Percentiles rank a stretch among this genome's conserved stretches.
Evolutionary conservation across 2,888 invertebrate genomes (phyloP).

Genomic region (Cephus pulcher): DNA sequence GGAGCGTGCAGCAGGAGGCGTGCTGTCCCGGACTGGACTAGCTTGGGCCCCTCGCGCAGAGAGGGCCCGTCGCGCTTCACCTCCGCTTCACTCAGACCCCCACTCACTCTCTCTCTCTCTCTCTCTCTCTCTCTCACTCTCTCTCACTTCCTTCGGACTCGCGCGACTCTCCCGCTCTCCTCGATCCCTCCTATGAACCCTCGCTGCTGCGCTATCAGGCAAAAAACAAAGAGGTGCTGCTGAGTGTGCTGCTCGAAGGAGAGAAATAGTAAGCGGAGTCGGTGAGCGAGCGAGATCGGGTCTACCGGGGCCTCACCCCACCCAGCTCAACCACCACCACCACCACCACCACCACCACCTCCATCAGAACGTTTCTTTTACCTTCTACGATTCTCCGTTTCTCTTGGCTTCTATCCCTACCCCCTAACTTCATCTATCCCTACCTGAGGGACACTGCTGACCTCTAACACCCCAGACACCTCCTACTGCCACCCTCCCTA

Average conservation of each 20-base stretch:
- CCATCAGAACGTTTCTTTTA: not conserved
- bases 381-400: not conserved
- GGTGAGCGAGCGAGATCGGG: not conserved
- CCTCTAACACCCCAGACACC: not conserved
- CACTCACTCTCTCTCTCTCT: constrained; percentile 35
- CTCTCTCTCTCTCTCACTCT: constrained; percentile 31
- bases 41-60: constrained; percentile 62
- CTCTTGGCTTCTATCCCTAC: not conserved
- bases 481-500: not conserved
- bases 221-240: constrained; percentile 3
- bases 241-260: not conserved
- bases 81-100: constrained; percentile 57
- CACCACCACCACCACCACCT: too few species aligned
- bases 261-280: not conserved
- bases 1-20: constrained; percentile 66
- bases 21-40: constrained; percentile 66
- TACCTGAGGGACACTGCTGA: not conserved
- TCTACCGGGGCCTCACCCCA: not conserved
- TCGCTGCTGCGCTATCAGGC: constrained; percentile 31
- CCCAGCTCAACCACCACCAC: not conserved
- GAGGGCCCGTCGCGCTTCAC: constrained; percentile 65
- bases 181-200: not conserved
- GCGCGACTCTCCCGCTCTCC: constrained; percentile 35
- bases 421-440: not conserved
- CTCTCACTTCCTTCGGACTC: constrained; percentile 31